Conservation (phyloP, 2,113 vertebrate species). For the Charadrius vociferus region DNA sequence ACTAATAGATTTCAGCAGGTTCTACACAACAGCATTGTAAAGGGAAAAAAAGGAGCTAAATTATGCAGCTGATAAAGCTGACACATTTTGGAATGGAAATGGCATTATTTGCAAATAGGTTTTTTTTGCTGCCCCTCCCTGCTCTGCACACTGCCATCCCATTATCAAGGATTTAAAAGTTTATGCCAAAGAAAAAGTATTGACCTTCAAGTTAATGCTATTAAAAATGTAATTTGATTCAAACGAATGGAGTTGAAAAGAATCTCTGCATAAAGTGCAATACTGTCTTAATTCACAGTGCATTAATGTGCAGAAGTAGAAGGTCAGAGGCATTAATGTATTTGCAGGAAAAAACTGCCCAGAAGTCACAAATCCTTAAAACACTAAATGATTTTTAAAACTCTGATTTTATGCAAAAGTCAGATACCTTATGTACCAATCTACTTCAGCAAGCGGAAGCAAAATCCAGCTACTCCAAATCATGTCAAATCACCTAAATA, state of each 20-base stretch:
- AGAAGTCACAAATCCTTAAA: conserved; percentile 54
- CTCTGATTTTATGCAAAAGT: not conserved
- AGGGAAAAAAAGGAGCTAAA: not conserved
- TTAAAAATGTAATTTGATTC: conserved; percentile 64
- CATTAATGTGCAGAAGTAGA: conserved; percentile 65
- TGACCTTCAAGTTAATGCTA: conserved; percentile 67
- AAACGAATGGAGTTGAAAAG: conserved; percentile 48
- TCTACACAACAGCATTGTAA: not conserved
- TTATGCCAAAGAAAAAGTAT: conserved; percentile 35
- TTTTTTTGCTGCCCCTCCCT: not conserved
- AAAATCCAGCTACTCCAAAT: not conserved
- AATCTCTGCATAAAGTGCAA: conserved; percentile 48
- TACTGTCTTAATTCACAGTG: conserved; percentile 70
- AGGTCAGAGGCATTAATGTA: conserved; percentile 58
- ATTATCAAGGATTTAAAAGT: conserved; percentile 30
- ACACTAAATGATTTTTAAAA: conserved; percentile 11
- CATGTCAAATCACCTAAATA: not conserved
- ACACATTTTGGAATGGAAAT: conserved; percentile 49
- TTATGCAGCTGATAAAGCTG: not conserved
- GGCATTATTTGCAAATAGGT: conserved; percentile 30
- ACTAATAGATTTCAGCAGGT: conserved; percentile 24
- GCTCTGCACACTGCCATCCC: not conserved
- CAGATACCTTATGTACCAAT: not conserved
- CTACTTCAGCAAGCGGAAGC: not conserved
- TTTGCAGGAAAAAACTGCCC: conserved; percentile 46